A percentile compares a stretch with the other conserved stretches of the same genome.
Conservation (phyloP, 2,888 invertebrate genomes). For the Diogma glabrata region DNA sequence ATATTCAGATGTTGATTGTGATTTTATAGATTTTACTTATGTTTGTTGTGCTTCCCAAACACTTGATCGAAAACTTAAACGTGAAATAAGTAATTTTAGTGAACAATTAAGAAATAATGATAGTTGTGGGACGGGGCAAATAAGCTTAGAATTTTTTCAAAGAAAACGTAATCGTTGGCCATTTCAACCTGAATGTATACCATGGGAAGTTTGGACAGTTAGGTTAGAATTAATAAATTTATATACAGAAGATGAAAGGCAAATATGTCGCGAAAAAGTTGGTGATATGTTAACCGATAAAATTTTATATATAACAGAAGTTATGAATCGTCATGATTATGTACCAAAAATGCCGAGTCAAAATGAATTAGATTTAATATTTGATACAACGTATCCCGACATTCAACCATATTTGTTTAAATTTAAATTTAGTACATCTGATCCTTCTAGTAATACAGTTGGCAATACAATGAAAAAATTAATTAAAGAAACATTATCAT, state of each 20-base stretch:
- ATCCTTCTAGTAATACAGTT: constrained; percentile 67
- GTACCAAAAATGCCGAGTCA: constrained; percentile 92
- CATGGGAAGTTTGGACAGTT: constrained; percentile 99
- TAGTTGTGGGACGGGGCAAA: constrained; percentile 66
- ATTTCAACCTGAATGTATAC: constrained; percentile 81
- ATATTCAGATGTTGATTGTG: constrained; percentile 93
- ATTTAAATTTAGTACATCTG: constrained; percentile 71
- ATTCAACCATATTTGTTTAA: constrained; percentile 96
- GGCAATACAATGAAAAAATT: constrained; percentile 84
- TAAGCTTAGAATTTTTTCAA: constrained; percentile 91
- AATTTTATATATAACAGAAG: constrained; percentile 86
- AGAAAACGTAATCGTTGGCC: constrained; percentile 82
- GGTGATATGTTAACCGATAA: constrained; percentile 84
- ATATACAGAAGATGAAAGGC: constrained; percentile 76
- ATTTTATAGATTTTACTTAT: constrained; percentile 96
- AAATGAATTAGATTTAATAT: constrained; percentile 84
- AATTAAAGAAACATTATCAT: constrained; percentile 69
- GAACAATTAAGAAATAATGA: constrained; percentile 63
- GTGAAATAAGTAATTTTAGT: constrained; percentile 66
- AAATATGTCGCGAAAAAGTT: constrained; percentile 75
- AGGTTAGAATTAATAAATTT: constrained; percentile 79
- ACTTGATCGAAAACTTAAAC: constrained; percentile 58
- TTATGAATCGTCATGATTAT: constrained; percentile 93
- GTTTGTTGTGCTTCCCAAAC: constrained; percentile 83
- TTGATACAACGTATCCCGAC: constrained; percentile 85